Conservation (phyloP, 2,888 invertebrate genomes). For the Acanthopleura granulata region DNA sequence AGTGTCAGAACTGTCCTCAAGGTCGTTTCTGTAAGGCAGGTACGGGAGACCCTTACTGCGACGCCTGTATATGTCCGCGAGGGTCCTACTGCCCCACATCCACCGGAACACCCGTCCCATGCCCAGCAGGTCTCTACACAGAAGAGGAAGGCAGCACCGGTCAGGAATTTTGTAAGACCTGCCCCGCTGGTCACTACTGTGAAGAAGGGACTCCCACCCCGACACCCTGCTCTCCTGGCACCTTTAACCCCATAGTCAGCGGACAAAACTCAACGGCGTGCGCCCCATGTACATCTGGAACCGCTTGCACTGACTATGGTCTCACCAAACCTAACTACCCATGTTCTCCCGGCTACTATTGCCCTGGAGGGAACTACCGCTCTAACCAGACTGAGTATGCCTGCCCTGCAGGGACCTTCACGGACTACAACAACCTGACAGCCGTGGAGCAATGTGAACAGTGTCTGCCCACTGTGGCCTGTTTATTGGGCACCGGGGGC, state of each 20-base stretch:
- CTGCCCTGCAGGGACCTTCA: constrained; percentile 63
- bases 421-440: constrained; percentile 61
- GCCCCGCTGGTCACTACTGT: constrained; percentile 44
- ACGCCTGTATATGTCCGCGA: constrained; percentile 57
- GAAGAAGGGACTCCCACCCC: constrained; percentile 47
- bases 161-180: constrained; percentile 49
- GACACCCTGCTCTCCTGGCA: constrained; percentile 55
- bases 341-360: constrained; percentile 64
- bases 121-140: constrained; percentile 62
- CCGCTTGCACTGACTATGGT: constrained; percentile 56
- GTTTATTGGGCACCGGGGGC: constrained; percentile 63
- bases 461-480: constrained; percentile 55
- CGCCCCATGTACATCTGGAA: constrained; percentile 53
- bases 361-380: constrained; percentile 59
- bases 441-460: constrained; percentile 55
- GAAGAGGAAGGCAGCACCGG: constrained; percentile 56
- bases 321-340: constrained; percentile 56
- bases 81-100: constrained; percentile 58
- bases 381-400: constrained; percentile 60
- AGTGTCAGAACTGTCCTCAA: constrained; percentile 57
- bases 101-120: constrained; percentile 44
- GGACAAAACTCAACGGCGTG: constrained; percentile 43
- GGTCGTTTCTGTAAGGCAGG: constrained; percentile 61
- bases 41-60: constrained; percentile 53
- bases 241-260: constrained; percentile 51